A percentile compares a stretch with the other conserved stretches of the same genome.
phyloP scores from a whole-genome alignment of 2,888 invertebrate genomes.

The Fissipunctia ypsillon region DNA sequence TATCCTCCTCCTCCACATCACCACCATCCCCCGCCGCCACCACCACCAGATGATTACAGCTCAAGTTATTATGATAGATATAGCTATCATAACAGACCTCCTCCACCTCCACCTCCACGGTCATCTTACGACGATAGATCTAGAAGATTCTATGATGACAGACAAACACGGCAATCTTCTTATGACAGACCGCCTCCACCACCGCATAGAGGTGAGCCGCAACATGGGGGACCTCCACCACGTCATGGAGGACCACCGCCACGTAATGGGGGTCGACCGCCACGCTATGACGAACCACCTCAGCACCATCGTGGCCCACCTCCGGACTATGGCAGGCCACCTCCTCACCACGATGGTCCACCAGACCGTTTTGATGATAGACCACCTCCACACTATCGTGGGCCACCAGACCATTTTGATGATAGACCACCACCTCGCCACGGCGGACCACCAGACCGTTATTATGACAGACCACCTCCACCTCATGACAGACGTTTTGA shows the following conservation, averaged over 20 bases:
- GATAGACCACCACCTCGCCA: conserved; percentile 35
- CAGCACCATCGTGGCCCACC: conserved; percentile 36
- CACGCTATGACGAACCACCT: conserved; percentile 27
- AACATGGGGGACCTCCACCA: conserved; percentile 43
- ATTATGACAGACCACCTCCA: conserved; percentile 31
- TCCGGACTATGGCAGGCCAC: conserved; percentile 16
- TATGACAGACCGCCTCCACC: conserved; percentile 41
- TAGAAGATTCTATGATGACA: conserved; percentile 40
- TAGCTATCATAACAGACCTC: conserved; percentile 26
- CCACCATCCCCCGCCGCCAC: conserved; percentile 50
- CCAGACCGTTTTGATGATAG: conserved; percentile 33
- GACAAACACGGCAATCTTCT: conserved; percentile 52
- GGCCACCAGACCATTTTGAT: conserved; percentile 24
- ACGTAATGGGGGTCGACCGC: not conserved
- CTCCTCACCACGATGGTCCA: conserved; percentile 1
- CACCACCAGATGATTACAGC: conserved; percentile 41
- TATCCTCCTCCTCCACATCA: conserved; percentile 46
- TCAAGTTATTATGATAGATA: conserved; percentile 35
- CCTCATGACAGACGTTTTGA: conserved; percentile 20
- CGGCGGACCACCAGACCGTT: conserved; percentile 25
- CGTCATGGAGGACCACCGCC: conserved; percentile 40
- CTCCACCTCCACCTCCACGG: conserved; percentile 21
- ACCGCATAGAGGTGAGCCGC: conserved; percentile 35
- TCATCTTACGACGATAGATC: conserved; percentile 9
- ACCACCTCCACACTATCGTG: conserved; percentile 26